Base-by-base conservation (phyloP, 2,888 invertebrate genomes). In the Ligdia adustata region DNA sequence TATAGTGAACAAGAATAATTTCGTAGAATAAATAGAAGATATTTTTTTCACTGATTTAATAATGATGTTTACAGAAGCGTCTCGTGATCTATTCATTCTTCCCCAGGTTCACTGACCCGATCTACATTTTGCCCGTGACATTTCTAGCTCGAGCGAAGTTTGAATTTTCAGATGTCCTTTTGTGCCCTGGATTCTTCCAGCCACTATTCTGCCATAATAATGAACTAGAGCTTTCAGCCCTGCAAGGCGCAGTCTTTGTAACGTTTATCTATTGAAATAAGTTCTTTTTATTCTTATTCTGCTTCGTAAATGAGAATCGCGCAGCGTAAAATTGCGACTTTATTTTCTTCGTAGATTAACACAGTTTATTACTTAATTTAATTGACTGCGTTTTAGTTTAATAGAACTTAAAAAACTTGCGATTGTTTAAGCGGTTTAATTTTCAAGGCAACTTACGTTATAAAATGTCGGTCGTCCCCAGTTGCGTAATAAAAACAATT, bases 91-190 rank as follows among this genome's bases (percentile, higher is more conserved):
- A 35, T 37, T 4, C 20, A 32, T 15, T 32, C 5, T 11, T 37
- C 9, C 13, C 16, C 11, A 12, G 13, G 29, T 40, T 46, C 41
- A 52, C 9, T 20, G 26, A 12, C 39, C 33, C 18, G 33, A 14
- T 41, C 35, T 41, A 41, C 31, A 47, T 47, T 47, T 13, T 27
- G 22, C 7, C 38, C 26, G 20, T 22, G 29, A 42, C 54, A 41
- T 46, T 55, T 39, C 47, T 45, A 46, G 46, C 46, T 48, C 56
- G 40, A 9, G 45, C 27, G 43, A 51, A 49, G 60, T 65, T 75
- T 78, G 72, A 74, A 75, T 73, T 72, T 69, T 64, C 47, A 71
- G 75, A 73, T 75, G 68, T 69, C 64, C 68, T 75, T 49, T 76
- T 74, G 69, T 71, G 64, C 62, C 49, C 50, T 48, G 49, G 57